Conservation (phyloP, 2,113 vertebrate species). For the Phoenicopterus ruber region DNA sequence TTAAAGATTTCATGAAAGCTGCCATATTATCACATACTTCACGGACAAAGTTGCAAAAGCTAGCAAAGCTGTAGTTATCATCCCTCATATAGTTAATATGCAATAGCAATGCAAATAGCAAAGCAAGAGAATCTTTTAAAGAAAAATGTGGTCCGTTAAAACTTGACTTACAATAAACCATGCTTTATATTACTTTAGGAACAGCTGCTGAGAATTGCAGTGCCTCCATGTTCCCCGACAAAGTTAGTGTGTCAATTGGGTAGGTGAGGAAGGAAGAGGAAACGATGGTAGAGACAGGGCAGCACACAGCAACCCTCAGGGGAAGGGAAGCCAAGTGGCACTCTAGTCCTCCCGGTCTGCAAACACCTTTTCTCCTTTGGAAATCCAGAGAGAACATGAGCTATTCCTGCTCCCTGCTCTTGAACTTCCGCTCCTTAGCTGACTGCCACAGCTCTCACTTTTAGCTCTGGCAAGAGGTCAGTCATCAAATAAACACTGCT, state of each 20-base stretch:
- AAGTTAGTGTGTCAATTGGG: not conserved
- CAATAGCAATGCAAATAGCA: not conserved
- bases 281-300: not conserved
- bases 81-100: not conserved
- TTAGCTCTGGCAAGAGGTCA: not conserved
- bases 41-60: not conserved
- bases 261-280: not conserved
- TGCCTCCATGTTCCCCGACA: not conserved
- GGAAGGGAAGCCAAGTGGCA: not conserved
- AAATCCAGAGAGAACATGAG: not conserved
- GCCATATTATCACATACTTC: not conserved
- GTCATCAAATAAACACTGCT: not conserved
- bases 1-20: not conserved
- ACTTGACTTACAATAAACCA: not conserved
- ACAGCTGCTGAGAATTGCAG: not conserved
- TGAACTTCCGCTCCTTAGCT: not conserved
- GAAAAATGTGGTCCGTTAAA: not conserved
- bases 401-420: not conserved
- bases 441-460: not conserved
- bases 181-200: not conserved
- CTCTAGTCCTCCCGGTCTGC: not conserved
- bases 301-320: accelerated
- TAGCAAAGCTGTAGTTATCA: not conserved
- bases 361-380: not conserved
- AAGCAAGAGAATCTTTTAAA: not conserved